phyloP scores from a whole-genome alignment of 1,140 invertebrate species.

The Papilio helenus region DNA sequence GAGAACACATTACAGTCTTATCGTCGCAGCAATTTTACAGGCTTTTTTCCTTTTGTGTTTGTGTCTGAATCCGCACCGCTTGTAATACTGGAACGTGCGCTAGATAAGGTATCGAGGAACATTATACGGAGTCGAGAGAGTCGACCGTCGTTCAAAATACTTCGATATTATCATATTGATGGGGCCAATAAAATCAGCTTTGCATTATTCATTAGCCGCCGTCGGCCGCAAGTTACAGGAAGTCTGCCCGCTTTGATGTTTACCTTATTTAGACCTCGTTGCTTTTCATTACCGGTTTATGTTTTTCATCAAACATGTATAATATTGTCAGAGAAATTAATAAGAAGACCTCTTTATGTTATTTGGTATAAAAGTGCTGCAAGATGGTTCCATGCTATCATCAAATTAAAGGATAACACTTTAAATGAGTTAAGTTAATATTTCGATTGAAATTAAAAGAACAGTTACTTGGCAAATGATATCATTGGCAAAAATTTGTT shows the following conservation, averaged over 20 bases:
- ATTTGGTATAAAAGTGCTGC: neutral
- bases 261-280: conserved; percentile 23
- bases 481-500: no score
- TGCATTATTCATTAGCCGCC: conserved; percentile 25
- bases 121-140: neutral
- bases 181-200: conserved; percentile 18
- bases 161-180: conserved; percentile 21
- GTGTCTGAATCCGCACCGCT: neutral
- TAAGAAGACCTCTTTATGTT: neutral
- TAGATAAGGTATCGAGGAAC: neutral
- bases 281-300: conserved; percentile 6
- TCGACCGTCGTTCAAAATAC: conserved; percentile 19
- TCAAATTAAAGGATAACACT: neutral
- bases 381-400: neutral
- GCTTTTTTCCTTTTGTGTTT: conserved; percentile 7
- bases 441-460: neutral
- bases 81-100: neutral
- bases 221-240: neutral
- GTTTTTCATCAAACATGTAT: neutral
- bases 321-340: neutral
- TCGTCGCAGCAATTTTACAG: neutral
- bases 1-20: conserved; percentile 13
- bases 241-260: conserved; percentile 22
- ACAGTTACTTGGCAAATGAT: no score
- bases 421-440: no score